A percentile compares a stretch with the other conserved stretches of the same genome.
Conservation (phyloP, 2,797 vertebrate species). For the Scleropages formosus region DNA sequence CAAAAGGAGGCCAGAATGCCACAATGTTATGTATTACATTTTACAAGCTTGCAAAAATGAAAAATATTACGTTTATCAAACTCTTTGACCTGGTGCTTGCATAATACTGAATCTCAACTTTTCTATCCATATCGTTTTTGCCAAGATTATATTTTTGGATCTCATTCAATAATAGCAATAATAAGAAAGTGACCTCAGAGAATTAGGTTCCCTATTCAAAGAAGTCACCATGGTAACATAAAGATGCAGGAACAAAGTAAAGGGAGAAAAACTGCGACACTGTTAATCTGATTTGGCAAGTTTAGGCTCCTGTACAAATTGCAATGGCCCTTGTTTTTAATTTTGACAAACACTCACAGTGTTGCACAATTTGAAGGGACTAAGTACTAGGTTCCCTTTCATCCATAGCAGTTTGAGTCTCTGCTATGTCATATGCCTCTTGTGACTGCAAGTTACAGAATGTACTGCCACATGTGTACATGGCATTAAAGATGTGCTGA, state of each 20-base stretch:
- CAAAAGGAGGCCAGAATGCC: not conserved
- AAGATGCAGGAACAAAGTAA: conserved; percentile 2
- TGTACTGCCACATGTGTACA: no score
- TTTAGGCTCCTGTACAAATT: not conserved
- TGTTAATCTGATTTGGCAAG: conserved; percentile 3
- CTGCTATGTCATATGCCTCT: not conserved
- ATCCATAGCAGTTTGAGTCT: not conserved
- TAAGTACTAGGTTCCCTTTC: not conserved
- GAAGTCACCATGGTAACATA: conserved; percentile 30
- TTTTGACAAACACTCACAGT: not conserved
- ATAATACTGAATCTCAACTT: conserved; percentile 14
- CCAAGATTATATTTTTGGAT: conserved; percentile 22
- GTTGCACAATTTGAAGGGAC: not conserved
- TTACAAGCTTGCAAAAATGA: not conserved
- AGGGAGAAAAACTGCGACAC: conserved; percentile 2
- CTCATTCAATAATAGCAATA: conserved; percentile 28
- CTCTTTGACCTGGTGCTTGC: conserved; percentile 10
- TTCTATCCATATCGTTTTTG: conserved; percentile 17
- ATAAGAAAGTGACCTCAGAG: conserved; percentile 13
- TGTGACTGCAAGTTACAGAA: not conserved
- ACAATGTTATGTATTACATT: not conserved
- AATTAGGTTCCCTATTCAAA: conserved; percentile 18
- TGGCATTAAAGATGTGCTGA: not conserved
- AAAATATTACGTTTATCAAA: not conserved
- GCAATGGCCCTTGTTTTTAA: not conserved